phyloP scores from a whole-genome alignment of 2,113 vertebrate genomes.

The Xiphophorus maculatus region DNA sequence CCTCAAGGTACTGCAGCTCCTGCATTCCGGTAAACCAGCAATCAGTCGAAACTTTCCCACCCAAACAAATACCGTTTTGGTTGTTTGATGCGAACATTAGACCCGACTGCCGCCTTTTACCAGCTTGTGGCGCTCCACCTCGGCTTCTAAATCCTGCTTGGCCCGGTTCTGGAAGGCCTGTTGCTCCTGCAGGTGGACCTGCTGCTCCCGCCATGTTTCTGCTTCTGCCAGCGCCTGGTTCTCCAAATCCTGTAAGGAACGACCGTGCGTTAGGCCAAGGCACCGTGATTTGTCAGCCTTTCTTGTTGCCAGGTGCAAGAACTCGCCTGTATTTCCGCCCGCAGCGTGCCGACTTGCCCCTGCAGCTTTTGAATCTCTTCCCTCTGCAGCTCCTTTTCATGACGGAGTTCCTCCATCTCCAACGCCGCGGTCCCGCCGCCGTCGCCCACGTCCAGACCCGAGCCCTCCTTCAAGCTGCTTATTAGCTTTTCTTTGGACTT shows the following conservation, averaged over 20 bases:
- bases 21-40: constrained; percentile 45
- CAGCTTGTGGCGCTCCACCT: constrained; percentile 93
- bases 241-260: constrained; percentile 84
- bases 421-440: constrained; percentile 79
- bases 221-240: constrained; percentile 88
- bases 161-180: constrained; percentile 79
- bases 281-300: not conserved
- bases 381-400: constrained; percentile 90
- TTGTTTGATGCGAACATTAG: not conserved
- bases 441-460: constrained; percentile 90
- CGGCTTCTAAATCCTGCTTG: constrained; percentile 90
- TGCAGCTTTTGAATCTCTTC: constrained; percentile 94
- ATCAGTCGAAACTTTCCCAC: not conserved
- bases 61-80: too few relatives aligned
- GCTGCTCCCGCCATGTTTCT: constrained; percentile 89
- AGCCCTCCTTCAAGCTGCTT: constrained; percentile 98
- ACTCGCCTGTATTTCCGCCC: constrained; percentile 88
- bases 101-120: constrained; percentile 54
- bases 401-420: constrained; percentile 93
- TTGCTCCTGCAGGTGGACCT: constrained; percentile 89
- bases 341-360: constrained; percentile 88
- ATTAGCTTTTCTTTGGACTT: constrained; percentile 99
- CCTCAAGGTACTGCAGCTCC: constrained; percentile 92
- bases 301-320: not conserved
- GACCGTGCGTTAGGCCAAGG: not conserved